These are phyloP conservation scores for Habroteleia sp. DNA, from an alignment of 2,888 invertebrate genomes.

Conservation along the genomic window DNA sequence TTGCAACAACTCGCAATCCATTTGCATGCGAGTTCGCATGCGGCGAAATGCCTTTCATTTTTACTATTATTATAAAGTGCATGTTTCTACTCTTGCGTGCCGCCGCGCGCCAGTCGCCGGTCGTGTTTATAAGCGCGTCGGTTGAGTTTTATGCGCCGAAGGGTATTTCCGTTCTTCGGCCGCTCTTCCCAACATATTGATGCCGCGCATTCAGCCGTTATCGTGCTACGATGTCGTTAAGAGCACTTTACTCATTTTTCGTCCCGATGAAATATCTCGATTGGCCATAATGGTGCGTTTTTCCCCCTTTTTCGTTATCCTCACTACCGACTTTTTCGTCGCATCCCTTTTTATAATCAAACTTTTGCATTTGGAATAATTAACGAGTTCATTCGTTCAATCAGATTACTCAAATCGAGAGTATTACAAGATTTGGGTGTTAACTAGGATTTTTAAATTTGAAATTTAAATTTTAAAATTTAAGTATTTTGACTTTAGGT, in stretches of 20 bases:
- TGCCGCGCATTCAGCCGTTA: constrained; percentile 57
- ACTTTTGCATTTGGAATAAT: too few species aligned
- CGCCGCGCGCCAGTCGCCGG: constrained; percentile 62
- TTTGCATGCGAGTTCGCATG: constrained; percentile 74
- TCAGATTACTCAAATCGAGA: too few species aligned
- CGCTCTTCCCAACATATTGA: constrained; percentile 56
- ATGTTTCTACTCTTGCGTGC: constrained; percentile 72
- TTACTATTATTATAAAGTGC: constrained; percentile 76
- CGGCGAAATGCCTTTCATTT: constrained; percentile 70
- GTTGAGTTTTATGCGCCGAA: constrained; percentile 69
- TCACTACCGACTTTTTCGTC: constrained; percentile 2
- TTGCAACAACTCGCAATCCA: constrained; percentile 66
- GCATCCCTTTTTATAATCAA: background rate
- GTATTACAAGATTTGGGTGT: too few species aligned
- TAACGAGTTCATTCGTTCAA: too few species aligned
- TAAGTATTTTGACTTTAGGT: too few species aligned
- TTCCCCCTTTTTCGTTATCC: constrained; percentile 11
- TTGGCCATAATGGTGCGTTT: constrained; percentile 47
- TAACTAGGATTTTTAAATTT: too few species aligned
- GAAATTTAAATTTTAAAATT: too few species aligned
- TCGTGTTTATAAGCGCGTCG: constrained; percentile 69
- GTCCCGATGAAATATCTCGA: constrained; percentile 59
- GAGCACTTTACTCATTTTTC: constrained; percentile 64
- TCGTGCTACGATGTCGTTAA: constrained; percentile 64
- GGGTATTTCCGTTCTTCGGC: constrained; percentile 63